Conservation (phyloP, 2,113 vertebrate genomes). For the Aphelocoma coerulescens region DNA sequence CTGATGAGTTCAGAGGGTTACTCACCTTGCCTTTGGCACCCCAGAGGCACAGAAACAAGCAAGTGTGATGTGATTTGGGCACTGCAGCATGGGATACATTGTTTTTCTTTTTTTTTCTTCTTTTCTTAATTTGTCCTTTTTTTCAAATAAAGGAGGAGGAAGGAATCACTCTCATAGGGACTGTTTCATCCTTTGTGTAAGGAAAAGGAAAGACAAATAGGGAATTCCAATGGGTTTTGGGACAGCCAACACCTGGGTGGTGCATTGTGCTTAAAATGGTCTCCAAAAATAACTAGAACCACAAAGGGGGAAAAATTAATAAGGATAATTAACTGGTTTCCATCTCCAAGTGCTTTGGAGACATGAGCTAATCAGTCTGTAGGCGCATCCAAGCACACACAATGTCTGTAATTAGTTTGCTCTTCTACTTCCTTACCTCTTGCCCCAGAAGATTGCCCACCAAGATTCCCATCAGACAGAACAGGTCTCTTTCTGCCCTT, state of each 20-base stretch:
- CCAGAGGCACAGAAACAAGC: not conserved
- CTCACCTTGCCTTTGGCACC: not conserved
- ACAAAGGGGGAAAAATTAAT: conserved; percentile 40
- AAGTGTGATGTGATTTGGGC: not conserved
- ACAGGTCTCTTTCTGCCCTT: conserved; percentile 29
- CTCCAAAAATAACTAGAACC: conserved; percentile 48
- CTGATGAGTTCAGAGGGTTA: not conserved
- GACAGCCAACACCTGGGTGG: conserved; percentile 46
- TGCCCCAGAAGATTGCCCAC: conserved; percentile 10
- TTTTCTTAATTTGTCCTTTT: not conserved
- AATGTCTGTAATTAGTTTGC: conserved; percentile 21
- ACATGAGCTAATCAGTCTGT: conserved; percentile 53
- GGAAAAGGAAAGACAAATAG: not conserved
- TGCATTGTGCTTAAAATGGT: conserved; percentile 35
- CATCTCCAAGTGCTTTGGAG: conserved; percentile 41
- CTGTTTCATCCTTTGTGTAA: not conserved
- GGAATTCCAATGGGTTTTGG: not conserved
- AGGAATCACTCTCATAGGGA: not conserved
- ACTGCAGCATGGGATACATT: not conserved
- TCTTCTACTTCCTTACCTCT: conserved; percentile 18
- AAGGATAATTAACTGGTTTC: conserved; percentile 39
- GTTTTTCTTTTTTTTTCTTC: not conserved
- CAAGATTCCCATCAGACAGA: conserved; percentile 31
- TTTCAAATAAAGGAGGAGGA: not conserved
- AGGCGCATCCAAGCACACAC: not conserved